Evolutionary conservation across 2,797 vertebrate species (phyloP), one percentile per base, ranked within the genome.

Genomic region (Anableps anableps): DNA sequence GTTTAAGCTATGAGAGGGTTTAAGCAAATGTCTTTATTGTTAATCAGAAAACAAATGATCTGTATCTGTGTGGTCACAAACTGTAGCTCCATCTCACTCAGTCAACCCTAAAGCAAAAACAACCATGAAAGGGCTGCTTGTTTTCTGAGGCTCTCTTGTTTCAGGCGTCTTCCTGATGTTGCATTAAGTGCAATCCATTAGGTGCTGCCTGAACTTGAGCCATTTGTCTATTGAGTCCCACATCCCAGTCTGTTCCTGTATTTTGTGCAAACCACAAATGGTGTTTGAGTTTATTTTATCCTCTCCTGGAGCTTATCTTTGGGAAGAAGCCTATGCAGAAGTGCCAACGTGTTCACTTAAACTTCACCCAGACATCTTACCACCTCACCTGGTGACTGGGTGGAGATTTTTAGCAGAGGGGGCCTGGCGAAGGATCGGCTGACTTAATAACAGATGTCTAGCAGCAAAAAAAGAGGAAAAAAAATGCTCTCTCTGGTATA

Each of bases 51-150:
- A 23, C 76, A 73, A 64, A 76, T 23, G 31, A 76, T 68, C 48
- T 78, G 66, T 74, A 66, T 80, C 78, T 79, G 62, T 75, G 26
- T 45, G 51, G 72, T 50, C 4, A 23, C 16, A 66, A 77, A n/a
- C 71, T 62, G 5, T 71, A 81, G 82, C 75, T 72, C 79, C 55
- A 66, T 76, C 41, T 84, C 76, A 45, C 71, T 79, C 76, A 70
- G 77, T n/a, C 29, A 73, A 82, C 82, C 78, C 81, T 47, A 19
- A 78, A 84, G 84, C 68, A 76, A 79, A 64, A 83, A 50, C 21
- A 74, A 31, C 48, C 76, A 87, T 95, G 92, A 95, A 95, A 92
- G 89, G 83, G 77, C 70, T 68, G 75, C 91, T 94, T 95, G 94
- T 95, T 86, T 87, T 87, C 84, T 34, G 77, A 84, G 75, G 60